Percentiles rank a stretch among this genome's conserved stretches.
Conservation (phyloP, 2,797 vertebrate genomes). For the Malacoctenus gilli region DNA sequence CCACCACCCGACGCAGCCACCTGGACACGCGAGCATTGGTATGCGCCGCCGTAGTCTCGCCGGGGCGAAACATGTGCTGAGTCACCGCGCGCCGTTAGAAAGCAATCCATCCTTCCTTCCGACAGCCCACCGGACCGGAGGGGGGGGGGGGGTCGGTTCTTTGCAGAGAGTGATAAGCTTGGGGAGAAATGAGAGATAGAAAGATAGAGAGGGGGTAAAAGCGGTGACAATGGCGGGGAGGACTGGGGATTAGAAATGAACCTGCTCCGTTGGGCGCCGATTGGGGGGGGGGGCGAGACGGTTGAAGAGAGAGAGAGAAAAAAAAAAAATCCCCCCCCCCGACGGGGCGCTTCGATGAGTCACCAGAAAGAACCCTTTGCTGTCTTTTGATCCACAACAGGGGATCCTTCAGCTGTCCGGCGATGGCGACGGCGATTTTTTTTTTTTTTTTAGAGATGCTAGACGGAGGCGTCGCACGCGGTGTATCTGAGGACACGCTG, state of each 20-base stretch:
- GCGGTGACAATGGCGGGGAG: constrained; percentile 11
- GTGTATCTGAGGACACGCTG: neutral
- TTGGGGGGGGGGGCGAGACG: constrained; percentile 11
- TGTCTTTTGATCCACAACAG: constrained; percentile 1
- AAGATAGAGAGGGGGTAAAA: constrained; percentile 3
- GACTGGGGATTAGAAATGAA: constrained; percentile 32
- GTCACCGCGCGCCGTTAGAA: constrained; percentile 22
- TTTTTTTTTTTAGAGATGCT: constrained; percentile 8
- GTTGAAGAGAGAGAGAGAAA: neutral
- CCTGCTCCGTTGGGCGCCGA: constrained; percentile 18
- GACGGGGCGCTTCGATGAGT: too few species aligned
- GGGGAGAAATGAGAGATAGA: too few species aligned
- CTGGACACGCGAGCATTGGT: constrained; percentile 28
- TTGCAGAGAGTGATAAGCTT: constrained; percentile 5
- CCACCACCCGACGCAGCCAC: constrained; percentile 43
- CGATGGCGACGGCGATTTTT: constrained; percentile 4
- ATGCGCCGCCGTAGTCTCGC: constrained; percentile 35
- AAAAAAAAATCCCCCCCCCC: too few species aligned
- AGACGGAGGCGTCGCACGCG: neutral
- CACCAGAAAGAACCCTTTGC: constrained; percentile 22
- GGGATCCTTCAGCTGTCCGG: constrained; percentile 8
- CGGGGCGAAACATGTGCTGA: constrained; percentile 22
- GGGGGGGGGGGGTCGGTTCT: neutral
- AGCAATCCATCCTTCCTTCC: constrained; percentile 14
- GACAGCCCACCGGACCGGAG: neutral